These are phyloP conservation scores for Lepisosteus osseus DNA, from an alignment of 2,113 vertebrate genomes.

Conservation along the genomic window DNA sequence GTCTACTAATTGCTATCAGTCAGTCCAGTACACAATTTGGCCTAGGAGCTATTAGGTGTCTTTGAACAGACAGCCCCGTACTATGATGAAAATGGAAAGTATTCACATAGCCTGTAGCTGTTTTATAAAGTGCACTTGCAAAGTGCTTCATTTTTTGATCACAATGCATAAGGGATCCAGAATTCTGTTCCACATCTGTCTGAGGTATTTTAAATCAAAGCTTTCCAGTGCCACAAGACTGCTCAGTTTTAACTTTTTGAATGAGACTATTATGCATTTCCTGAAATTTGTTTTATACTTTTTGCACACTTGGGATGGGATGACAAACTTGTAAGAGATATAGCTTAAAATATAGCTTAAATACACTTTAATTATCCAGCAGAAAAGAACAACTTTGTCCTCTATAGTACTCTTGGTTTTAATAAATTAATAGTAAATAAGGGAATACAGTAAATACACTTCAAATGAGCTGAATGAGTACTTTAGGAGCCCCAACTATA, in stretches of 20 bases:
- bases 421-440: slow-evolving; percentile 1
- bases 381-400: slow-evolving; percentile 22
- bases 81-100: background rate
- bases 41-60: background rate
- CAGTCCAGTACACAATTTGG: background rate
- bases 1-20: background rate
- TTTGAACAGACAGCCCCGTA: slow-evolving; percentile 5
- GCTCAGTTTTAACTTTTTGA: slow-evolving; percentile 16
- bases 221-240: background rate
- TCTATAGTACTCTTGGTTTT: slow-evolving; percentile 2
- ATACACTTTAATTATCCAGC: background rate
- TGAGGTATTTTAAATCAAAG: slow-evolving; percentile 24
- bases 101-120: slow-evolving; percentile 10
- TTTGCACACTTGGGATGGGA: slow-evolving; percentile 4
- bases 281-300: slow-evolving; percentile 19
- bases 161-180: background rate
- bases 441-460: slow-evolving; percentile 7
- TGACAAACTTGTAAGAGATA: slow-evolving; percentile 27
- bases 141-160: background rate
- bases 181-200: slow-evolving; percentile 22
- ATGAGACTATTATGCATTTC: slow-evolving; percentile 12
- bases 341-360: slow-evolving; percentile 22
- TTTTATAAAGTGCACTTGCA: slow-evolving; percentile 8
- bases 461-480: slow-evolving; percentile 17
- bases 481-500: slow-evolving; percentile 33